Evolutionary conservation across 1,140 invertebrate species (phyloP), one percentile per base, ranked within the genome.

Genomic region (Drosophila varians): DNA sequence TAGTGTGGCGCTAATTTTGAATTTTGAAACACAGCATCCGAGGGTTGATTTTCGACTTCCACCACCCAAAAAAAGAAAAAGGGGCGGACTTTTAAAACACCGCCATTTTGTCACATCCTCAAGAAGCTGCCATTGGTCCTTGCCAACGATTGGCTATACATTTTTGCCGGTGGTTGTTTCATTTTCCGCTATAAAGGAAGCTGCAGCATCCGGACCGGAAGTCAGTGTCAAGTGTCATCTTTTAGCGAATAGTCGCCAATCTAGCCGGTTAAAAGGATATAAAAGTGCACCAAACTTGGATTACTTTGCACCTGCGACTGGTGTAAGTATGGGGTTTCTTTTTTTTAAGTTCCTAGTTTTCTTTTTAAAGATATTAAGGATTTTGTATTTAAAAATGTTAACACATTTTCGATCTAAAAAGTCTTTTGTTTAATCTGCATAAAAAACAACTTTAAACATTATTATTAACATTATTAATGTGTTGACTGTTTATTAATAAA

Each of bases 81-180:
- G 21, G 48, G 73, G 47, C 58, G 66, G 60, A 25, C 28, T 25
- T 23, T 16, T n/a, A 0, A 47, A 18, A n/a, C 9, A 31, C 6
- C 61, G 79, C 79, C 79, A 84, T 84, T 79, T 84, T 84, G 66
- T 45, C 12, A n/a, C n/a, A n/a, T 5, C 11, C 14, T 4, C 12
- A 16, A 6, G 34, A 18, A 31, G 19, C 70, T 79, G 3, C 49
- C 19, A 66, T 66, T 66, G 60, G 62, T 69, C 61, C 28, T 25
- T 14, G 0, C 18, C 7, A 16, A 9, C 18, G 19, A 83, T 83
- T 86, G 80, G 80, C 34, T 51, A 53, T 25, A 31, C 0, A 11
- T 14, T 8, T 19, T 2, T 6, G 11, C 1, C 48, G 16, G 25
- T 71, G 70, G 60, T 43, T 25, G 48, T 49, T 40, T 25, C n/a